These are phyloP conservation scores for Parochlus steinenii DNA, from an alignment of 2,888 invertebrate genomes.

Conservation along the genomic window DNA sequence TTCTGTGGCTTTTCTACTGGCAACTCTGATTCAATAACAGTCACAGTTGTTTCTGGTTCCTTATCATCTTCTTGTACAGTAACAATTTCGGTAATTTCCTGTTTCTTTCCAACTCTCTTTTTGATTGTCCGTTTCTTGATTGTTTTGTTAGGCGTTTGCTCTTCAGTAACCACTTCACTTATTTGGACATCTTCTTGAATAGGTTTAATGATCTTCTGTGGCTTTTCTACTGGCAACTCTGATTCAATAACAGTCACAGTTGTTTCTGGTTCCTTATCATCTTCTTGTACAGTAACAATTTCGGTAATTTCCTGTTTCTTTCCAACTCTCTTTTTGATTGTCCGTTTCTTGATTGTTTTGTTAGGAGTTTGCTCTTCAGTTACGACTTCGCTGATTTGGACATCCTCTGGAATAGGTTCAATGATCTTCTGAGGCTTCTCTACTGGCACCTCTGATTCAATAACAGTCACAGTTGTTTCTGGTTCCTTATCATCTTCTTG, in stretches of 20 bases:
- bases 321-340: constrained; percentile 27
- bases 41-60: constrained; percentile 19
- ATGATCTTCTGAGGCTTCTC: constrained; percentile 8
- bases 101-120: constrained; percentile 16
- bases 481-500: constrained; percentile 23
- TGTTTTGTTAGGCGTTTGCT: constrained; percentile 18
- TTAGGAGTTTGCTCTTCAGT: constrained; percentile 26
- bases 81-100: constrained; percentile 22
- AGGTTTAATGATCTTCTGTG: constrained; percentile 13
- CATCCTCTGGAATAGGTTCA: constrained; percentile 16
- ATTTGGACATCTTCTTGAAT: constrained; percentile 13
- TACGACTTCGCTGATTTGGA: constrained; percentile 18
- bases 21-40: constrained; percentile 18
- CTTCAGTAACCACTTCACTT: constrained; percentile 17
- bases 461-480: constrained; percentile 24
- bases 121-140: constrained; percentile 24
- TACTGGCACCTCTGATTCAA: constrained; percentile 4
- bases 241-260: constrained; percentile 16
- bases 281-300: constrained; percentile 25
- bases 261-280: constrained; percentile 20
- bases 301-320: constrained; percentile 27
- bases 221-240: constrained; percentile 7
- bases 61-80: constrained; percentile 24
- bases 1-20: no score
- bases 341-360: constrained; percentile 28